Evolutionary conservation across 2,113 vertebrate genomes (phyloP).

Genomic region (Vulpes lagopus): DNA sequence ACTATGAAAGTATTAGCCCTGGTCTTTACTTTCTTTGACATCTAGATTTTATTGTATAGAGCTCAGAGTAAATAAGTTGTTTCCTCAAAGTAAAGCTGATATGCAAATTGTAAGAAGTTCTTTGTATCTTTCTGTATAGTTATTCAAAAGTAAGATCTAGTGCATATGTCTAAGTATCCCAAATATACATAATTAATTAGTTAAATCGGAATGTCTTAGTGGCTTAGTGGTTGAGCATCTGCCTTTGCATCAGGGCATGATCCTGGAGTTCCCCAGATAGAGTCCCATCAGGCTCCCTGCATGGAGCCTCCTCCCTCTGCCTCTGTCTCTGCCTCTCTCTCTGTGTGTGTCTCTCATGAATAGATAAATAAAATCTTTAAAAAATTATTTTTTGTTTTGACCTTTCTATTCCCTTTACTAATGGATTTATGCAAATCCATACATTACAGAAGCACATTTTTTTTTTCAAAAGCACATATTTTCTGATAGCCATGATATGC

Average conservation of each 20-base stretch:
- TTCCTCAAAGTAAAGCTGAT: background rate
- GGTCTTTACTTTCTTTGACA: background rate
- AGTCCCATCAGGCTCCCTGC: too few relatives aligned
- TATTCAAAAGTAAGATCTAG: conserved; percentile 4
- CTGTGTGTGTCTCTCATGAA: too few relatives aligned
- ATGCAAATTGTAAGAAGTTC: background rate
- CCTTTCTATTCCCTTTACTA: background rate
- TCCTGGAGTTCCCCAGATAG: too few relatives aligned
- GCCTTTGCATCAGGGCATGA: too few relatives aligned
- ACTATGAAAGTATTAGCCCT: background rate
- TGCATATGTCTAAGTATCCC: background rate
- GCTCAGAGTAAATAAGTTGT: background rate
- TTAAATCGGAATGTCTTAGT: too few relatives aligned
- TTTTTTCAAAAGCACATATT: background rate
- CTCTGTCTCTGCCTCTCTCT: too few relatives aligned
- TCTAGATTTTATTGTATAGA: background rate
- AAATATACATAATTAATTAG: background rate
- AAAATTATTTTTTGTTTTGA: background rate
- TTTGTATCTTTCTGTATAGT: background rate
- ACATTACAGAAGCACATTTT: background rate
- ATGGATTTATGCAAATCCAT: background rate
- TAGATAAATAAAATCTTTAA: too few relatives aligned
- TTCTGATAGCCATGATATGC: background rate
- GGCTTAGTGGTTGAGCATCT: too few relatives aligned
- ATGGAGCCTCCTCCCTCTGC: too few relatives aligned